Conservation (phyloP, 2,888 invertebrate species). For the Caenorhabditis sulstoni region DNA sequence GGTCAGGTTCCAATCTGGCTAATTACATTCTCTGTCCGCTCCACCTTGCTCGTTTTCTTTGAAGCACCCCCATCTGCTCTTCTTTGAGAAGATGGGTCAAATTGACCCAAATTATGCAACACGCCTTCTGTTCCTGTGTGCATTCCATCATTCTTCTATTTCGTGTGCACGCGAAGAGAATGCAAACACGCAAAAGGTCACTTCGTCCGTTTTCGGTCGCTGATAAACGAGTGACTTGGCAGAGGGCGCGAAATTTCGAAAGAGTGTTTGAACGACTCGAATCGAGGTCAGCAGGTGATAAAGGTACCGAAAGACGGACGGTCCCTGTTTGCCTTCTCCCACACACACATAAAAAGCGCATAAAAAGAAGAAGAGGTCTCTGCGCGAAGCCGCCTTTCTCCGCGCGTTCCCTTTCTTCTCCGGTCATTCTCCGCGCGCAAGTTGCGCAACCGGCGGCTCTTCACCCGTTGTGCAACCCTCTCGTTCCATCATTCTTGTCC, state of each 20-base stretch:
- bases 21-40: neutral
- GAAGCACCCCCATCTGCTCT: neutral
- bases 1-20: neutral
- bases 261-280: neutral
- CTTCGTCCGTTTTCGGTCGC: neutral
- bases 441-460: slow-evolving; percentile 39
- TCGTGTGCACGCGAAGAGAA: slow-evolving; percentile 1
- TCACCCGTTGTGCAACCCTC: slow-evolving; percentile 29
- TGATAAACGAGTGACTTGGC: neutral
- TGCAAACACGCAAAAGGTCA: slow-evolving; percentile 1
- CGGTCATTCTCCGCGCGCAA: slow-evolving; percentile 27
- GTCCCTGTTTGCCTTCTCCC: slow-evolving; percentile 1
- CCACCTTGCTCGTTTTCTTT: too few relatives aligned
- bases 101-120: slow-evolving; percentile 21
- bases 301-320: neutral
- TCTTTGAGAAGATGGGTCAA: slow-evolving; percentile 12
- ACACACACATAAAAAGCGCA: slow-evolving; percentile 31
- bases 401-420: neutral
- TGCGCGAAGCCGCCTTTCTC: slow-evolving; percentile 1
- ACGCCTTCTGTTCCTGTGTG: slow-evolving; percentile 26
- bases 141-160: neutral
- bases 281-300: neutral
- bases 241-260: neutral
- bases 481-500: slow-evolving; percentile 21
- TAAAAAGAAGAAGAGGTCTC: slow-evolving; percentile 8